Evolutionary conservation across 92 coral and sea anemone species (phyloP), one percentile per base, ranked within the genome.

Genomic region (Desmophyllum pertusum): DNA sequence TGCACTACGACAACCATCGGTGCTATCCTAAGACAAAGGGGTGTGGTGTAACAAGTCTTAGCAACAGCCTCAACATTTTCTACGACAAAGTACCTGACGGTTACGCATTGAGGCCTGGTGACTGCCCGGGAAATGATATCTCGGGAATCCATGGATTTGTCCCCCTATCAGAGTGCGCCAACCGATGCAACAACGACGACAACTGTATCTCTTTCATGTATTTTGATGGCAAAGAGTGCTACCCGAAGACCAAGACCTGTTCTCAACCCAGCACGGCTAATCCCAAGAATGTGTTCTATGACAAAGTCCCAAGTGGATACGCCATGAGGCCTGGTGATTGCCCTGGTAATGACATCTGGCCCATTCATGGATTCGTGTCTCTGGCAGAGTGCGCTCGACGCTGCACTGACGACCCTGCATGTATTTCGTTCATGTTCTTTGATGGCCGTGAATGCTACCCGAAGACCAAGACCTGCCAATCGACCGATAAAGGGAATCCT

Each of bases 241-340:
- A 38, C 38, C 63, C 83, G 13, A 79, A 65, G 70, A 79, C 61
- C 9, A 79, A 29, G 43, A 42, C 74, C 42, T 80, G 83, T 7
- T 39, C 21, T 10, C 23, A 14, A 41, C 50, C 70, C 33, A 63
- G 17, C 63, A 80, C 19, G 33, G 17, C 0, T 15, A 65, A 63
- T 41, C 73, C 74, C 3, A 63, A 41, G 27, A 43, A 79, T 29
- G 43, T 63, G 15, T 79, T 79, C 70, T 79, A 59, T 45, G 84
- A 80, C 65, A 80, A 68, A 67, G 66, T 81, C 21, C 85, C 77
- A 1, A 31, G 59, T 6, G 85, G 51, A 4, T 81, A 42, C 77
- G 62, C 85, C 25, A 69, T 69, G 85, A 81, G 78, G 37, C 85
- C 79, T 11, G 85, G 85, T 15, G 85, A 81, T 50, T 81, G 85